Conservation (phyloP, 2,888 invertebrate species). For the Cordilura impudica region DNA sequence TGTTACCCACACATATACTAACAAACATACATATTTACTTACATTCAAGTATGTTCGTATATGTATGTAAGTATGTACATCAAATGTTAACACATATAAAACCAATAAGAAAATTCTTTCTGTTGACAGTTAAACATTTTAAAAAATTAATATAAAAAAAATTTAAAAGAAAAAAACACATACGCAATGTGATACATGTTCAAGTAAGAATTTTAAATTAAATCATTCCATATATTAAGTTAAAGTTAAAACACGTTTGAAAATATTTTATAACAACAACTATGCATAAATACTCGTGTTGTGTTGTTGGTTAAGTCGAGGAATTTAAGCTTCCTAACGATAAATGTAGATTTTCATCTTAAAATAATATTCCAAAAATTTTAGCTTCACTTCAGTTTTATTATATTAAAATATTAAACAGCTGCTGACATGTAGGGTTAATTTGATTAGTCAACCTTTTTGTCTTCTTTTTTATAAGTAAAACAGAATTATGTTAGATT, state of each 20-base stretch:
- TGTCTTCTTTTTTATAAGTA: not conserved
- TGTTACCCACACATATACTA: not conserved
- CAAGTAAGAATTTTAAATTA: slow-evolving; percentile 36
- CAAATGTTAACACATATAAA: slow-evolving; percentile 10
- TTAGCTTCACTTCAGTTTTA: too few relatives aligned
- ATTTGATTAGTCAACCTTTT: slow-evolving; percentile 25
- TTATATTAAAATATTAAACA: too few relatives aligned
- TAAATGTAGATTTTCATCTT: too few relatives aligned
- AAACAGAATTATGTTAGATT: too few relatives aligned
- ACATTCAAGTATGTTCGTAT: not conserved
- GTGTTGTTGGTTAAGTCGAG: too few relatives aligned
- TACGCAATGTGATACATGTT: slow-evolving; percentile 21
- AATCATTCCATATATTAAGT: slow-evolving; percentile 3
- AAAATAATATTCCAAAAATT: too few relatives aligned
- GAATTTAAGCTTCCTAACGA: too few relatives aligned
- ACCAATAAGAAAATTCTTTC: slow-evolving; percentile 52
- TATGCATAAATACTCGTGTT: not conserved
- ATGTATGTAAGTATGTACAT: not conserved
- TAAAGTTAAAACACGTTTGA: not conserved
- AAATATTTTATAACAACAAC: not conserved
- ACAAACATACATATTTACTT: not conserved
- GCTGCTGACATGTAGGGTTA: slow-evolving; percentile 39
- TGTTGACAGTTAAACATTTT: slow-evolving; percentile 34
- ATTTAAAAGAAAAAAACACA: slow-evolving; percentile 29
- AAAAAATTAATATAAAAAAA: not conserved